A percentile compares a stretch with the other conserved stretches of the same genome.
Evolutionary conservation across 2,797 vertebrate genomes (phyloP).

Genomic region (Phrynocephalus guinanensis): DNA sequence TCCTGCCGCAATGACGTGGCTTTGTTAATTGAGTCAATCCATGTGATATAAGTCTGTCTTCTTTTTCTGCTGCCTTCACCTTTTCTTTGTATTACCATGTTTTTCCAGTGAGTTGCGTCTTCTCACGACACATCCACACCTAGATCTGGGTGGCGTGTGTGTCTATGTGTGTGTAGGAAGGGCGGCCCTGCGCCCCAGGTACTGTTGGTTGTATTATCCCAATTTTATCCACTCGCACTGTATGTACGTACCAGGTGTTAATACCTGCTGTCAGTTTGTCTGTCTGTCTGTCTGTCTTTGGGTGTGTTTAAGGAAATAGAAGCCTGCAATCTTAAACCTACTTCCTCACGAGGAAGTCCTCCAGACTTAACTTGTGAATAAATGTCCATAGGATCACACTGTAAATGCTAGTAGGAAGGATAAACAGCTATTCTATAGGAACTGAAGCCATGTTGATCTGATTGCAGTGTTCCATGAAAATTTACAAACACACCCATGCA

Average conservation of each 20-base stretch:
- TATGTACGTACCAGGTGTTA: constrained; percentile 14
- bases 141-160: not conserved
- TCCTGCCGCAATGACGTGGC: not conserved
- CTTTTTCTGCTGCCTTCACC: too few relatives aligned
- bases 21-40: not conserved
- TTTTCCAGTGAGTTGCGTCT: not conserved
- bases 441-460: constrained; percentile 79
- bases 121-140: not conserved
- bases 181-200: not conserved
- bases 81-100: too few relatives aligned
- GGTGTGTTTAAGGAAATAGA: constrained; percentile 44
- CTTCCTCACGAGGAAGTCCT: not conserved
- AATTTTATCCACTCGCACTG: not conserved
- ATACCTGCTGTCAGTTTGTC: constrained; percentile 36
- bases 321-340: not conserved
- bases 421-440: constrained; percentile 65
- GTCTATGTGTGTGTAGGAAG: too few relatives aligned
- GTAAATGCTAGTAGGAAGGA: not conserved
- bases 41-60: too few relatives aligned
- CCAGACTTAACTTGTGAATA: not conserved
- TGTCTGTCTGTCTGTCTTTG: not conserved
- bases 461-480: constrained; percentile 75
- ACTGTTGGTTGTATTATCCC: not conserved
- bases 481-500: not conserved
- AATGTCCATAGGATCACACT: not conserved